These are phyloP conservation scores for Drosophila biarmipes DNA, from an alignment of 1,140 invertebrate species.

Conservation along the genomic window DNA sequence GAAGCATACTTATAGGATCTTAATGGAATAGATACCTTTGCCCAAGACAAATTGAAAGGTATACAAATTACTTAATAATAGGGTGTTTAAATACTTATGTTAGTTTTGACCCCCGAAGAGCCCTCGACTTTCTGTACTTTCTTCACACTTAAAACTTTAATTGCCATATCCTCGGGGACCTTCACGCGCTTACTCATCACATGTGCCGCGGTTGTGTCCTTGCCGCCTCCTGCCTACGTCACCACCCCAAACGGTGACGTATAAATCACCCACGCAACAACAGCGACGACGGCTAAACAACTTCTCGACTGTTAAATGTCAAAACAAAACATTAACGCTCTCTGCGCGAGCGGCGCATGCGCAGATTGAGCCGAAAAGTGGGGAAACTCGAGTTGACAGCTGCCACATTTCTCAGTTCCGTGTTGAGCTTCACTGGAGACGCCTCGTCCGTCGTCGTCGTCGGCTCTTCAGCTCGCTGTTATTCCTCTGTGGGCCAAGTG, in stretches of 20 bases:
- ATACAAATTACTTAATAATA: not conserved
- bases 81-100: not conserved
- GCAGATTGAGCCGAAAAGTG: conserved; percentile 7
- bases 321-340: conserved; percentile 59
- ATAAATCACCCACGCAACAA: conserved; percentile 37
- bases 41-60: not conserved
- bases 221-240: conserved; percentile 21
- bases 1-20: not conserved
- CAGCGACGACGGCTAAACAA: conserved; percentile 14
- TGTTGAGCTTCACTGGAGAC: conserved; percentile 51
- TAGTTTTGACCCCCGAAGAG: not conserved
- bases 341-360: conserved; percentile 30
- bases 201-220: conserved; percentile 14
- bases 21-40: not conserved
- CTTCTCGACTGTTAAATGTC: conserved; percentile 39
- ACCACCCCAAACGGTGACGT: conserved; percentile 30
- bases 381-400: conserved; percentile 32
- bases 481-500: conserved; percentile 20
- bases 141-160: conserved; percentile 18
- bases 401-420: conserved; percentile 57
- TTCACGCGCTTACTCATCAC: conserved; percentile 28
- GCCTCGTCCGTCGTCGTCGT: conserved; percentile 37
- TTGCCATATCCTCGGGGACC: conserved; percentile 1
- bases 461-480: conserved; percentile 4
- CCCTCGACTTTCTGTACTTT: not conserved